Evolutionary conservation across 2,113 vertebrate species (phyloP), one percentile per base, ranked within the genome.

Genomic region (Hemiprocne comata): DNA sequence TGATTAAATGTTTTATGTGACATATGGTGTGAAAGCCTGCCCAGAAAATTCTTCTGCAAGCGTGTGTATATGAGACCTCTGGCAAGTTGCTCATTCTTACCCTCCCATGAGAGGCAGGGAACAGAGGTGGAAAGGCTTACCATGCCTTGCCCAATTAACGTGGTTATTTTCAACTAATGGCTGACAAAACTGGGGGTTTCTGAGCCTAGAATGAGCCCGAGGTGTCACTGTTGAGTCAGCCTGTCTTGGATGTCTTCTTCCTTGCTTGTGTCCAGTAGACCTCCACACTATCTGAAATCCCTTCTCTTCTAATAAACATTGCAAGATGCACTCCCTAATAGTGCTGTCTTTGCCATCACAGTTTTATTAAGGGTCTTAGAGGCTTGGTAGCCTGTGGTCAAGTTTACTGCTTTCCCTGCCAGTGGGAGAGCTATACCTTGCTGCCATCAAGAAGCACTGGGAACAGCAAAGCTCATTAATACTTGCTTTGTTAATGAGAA

Each of bases 341-440:
- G 74, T 0, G 1, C 31, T 11, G 53, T 53, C 55, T 26, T 38
- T 85, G 61, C 28, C 0, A 0, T 25, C 60, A 13, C 19, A 5
- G 55, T 66, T 72, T 77, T 57, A 33, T 54, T 34, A 61, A 26
- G n/a, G 21, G 26, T 7, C 33, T 69, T 55, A 50, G 34, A 36
- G 26, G 38, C 26, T 36, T n/a, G 26, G 16, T 38, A 79, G 54
- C 17, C 42, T n/a, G 23, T 50, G 23, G 31, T 57, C 48, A 62
- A 44, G 28, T 69, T 51, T 54, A 44, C 33, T 36, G 38, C 46
- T 61, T 66, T 55, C 60, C 53, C 16, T 31, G 24, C 15, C 16
- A 14, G 11, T 66, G 44, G 31, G 12, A 14, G 31, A 48, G 42
- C 23, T 73, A 18, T 29, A 25, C 7, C 31, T 26, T 55, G 71